Evolutionary conservation across 2,797 vertebrate genomes (phyloP).

Genomic region (Nyctalus aviator): DNA sequence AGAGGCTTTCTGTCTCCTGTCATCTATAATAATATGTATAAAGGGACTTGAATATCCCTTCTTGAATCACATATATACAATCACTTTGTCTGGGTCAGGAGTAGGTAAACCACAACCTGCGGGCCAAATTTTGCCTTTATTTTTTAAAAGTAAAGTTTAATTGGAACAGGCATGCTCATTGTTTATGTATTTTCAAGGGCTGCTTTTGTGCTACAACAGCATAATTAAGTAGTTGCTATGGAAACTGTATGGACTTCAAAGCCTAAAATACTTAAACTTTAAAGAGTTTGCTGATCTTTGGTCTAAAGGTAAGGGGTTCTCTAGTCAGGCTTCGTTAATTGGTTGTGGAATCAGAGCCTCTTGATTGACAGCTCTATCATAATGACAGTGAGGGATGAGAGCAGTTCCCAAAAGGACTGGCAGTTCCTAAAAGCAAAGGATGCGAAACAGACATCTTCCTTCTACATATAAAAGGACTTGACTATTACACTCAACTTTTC

Average conservation of each 20-base stretch:
- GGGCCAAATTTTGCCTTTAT: neutral
- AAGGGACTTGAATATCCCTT: neutral
- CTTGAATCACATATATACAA: neutral
- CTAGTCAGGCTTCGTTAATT: neutral
- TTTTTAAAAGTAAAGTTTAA: constrained; percentile 51
- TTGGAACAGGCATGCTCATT: neutral
- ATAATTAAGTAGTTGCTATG: neutral
- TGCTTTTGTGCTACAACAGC: neutral
- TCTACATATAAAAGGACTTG: neutral
- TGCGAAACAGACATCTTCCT: neutral
- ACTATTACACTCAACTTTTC: neutral
- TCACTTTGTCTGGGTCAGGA: constrained; percentile 9
- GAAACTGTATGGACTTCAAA: neutral
- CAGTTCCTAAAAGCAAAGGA: constrained; percentile 39
- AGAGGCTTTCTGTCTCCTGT: neutral
- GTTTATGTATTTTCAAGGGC: neutral
- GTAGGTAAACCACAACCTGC: neutral
- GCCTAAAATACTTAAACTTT: neutral
- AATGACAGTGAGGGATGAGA: neutral
- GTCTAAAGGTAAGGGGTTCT: constrained; percentile 9
- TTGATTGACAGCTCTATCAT: constrained; percentile 4
- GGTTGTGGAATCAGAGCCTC: neutral
- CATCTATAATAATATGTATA: neutral
- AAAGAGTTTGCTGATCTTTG: constrained; percentile 22
- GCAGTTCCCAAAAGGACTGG: neutral